Base-by-base conservation (phyloP, 2,113 vertebrate genomes). In the Melanerpes formicivorus region DNA sequence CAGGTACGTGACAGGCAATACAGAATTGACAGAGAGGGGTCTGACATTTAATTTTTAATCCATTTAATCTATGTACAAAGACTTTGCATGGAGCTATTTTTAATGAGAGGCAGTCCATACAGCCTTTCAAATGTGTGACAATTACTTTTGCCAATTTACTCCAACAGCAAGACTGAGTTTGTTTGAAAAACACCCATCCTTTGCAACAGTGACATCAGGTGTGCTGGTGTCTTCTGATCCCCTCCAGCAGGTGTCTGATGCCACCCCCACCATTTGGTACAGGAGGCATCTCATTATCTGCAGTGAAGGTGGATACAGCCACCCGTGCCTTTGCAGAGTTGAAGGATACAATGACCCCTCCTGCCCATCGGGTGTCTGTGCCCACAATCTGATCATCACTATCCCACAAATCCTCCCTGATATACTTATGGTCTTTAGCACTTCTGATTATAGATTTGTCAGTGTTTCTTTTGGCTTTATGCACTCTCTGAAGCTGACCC, bases 1-100 rank as follows among this genome's bases (percentile, higher is more conserved):
- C 82, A 50, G n/a, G 37, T 29, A 32, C 59, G 7, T 6, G 32
- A 76, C 0, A 0, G 55, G 55, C 0, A 0, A 67, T 34, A 87
- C 42, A 15, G 48, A 50, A 50, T 22, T 50, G 21, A 22, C 48
- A 50, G 48, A 50, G 18, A 50, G 18, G 18, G 48, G 48, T 22
- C 48, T 22, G 21, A 21, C 48, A 50, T 50, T 50, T 50, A 18
- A 50, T 22, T 50, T 50, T 50, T 22, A 22, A 50, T 50, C 48
- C 48, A 50, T 50, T 50, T 50, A 50, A 50, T 50, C 48, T 50
- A 50, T 50, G 22, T 50, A 50, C 48, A 50, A 50, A 50, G 48
- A 22, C 48, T 50, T 50, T 50, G 19, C 21, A 50, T 50, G 19
- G 48, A 50, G 48, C 48, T 18, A 50, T 50, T 18, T 50, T 50